Evolutionary conservation across 2,113 vertebrate species (phyloP).

Genomic region (Alectura lathami): DNA sequence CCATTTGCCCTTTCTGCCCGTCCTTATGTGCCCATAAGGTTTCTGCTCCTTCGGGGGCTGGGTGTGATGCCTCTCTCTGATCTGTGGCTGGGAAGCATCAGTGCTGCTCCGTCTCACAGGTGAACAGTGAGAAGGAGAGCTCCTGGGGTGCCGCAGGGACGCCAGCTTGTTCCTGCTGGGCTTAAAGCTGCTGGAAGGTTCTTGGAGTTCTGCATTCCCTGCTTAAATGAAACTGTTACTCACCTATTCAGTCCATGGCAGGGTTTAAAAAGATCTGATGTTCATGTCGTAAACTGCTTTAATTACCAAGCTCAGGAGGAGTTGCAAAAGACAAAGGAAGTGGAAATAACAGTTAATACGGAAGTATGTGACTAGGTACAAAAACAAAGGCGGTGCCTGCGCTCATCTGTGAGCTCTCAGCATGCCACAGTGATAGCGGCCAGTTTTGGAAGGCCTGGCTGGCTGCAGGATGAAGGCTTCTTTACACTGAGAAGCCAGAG

Average conservation of each 20-base stretch:
- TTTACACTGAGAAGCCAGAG: neutral
- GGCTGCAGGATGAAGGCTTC: neutral
- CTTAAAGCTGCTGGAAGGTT: neutral
- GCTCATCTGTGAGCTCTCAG: neutral
- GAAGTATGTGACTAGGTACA: neutral
- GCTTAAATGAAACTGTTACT: neutral
- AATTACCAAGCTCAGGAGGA: neutral
- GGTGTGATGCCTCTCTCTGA: fast-evolving
- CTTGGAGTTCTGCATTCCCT: neutral
- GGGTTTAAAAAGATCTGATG: neutral
- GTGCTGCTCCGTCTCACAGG: neutral
- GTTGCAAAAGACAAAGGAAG: neutral
- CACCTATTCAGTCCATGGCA: neutral
- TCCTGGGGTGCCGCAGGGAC: neutral
- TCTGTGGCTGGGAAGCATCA: neutral
- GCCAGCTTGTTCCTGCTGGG: neutral
- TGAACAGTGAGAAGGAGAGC: neutral
- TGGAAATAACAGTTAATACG: neutral
- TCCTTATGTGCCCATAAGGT: fast-evolving
- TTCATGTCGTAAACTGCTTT: neutral
- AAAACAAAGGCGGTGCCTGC: neutral
- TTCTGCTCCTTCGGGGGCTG: neutral
- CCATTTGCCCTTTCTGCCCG: neutral
- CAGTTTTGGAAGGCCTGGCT: neutral
- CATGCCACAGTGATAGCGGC: neutral